A percentile compares a stretch with the other conserved stretches of the same genome.
Conservation (phyloP, 2,113 vertebrate genomes). For the Paralichthys olivaceus region DNA sequence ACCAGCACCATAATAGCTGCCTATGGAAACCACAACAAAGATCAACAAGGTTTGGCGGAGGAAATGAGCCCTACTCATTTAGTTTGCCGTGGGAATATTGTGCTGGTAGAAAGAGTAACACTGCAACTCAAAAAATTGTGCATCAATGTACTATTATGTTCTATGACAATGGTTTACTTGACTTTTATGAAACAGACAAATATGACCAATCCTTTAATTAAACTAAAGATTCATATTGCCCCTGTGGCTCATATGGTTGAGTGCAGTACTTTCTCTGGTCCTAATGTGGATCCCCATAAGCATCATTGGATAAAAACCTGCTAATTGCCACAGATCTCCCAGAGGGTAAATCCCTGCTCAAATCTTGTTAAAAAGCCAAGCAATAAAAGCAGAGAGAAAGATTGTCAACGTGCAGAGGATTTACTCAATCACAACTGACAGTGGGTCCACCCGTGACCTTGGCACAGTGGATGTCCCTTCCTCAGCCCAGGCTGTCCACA, state of each 20-base stretch:
- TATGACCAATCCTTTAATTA: slow-evolving; percentile 28
- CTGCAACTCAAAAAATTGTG: background rate
- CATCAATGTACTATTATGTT: slow-evolving; percentile 3
- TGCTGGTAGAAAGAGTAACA: slow-evolving; percentile 1
- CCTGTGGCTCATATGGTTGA: slow-evolving; percentile 10
- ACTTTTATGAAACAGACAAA: slow-evolving; percentile 22
- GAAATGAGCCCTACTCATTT: slow-evolving; percentile 59
- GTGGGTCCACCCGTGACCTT: slow-evolving; percentile 21
- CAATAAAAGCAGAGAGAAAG: slow-evolving; percentile 7
- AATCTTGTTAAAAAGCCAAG: slow-evolving; percentile 30
- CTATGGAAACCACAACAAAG: slow-evolving; percentile 76
- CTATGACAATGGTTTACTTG: background rate
- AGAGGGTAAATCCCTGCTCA: slow-evolving; percentile 2
- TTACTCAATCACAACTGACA: slow-evolving; percentile 20
- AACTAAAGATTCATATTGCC: slow-evolving; percentile 9
- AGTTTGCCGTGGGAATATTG: slow-evolving; percentile 64
- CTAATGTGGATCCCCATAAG: slow-evolving; percentile 32
- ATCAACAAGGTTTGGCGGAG: slow-evolving; percentile 51
- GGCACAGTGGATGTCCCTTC: background rate
- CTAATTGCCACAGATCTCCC: slow-evolving; percentile 52
- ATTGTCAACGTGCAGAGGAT: slow-evolving; percentile 5
- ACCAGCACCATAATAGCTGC: slow-evolving; percentile 71
- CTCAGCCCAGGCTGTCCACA: slow-evolving; percentile 16
- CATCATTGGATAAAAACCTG: slow-evolving; percentile 38
- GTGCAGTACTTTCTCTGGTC: background rate